Conservation (phyloP, 2,113 vertebrate species). For the Indri indri region DNA sequence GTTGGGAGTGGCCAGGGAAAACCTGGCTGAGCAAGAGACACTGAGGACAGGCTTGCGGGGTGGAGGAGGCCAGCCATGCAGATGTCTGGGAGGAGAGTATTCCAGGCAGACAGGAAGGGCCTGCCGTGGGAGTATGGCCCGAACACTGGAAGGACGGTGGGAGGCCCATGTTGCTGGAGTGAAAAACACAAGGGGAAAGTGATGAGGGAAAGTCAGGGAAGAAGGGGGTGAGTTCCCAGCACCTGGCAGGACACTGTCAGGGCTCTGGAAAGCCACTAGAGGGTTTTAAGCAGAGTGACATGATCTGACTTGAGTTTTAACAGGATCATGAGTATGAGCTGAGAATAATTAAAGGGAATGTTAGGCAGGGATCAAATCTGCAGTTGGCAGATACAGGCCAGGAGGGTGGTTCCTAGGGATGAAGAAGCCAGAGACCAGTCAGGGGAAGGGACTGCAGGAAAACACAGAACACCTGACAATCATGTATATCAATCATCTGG, state of each 20-base stretch:
- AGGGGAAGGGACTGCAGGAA: no score
- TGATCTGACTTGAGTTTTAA: background rate
- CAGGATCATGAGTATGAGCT: background rate
- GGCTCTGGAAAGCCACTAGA: background rate
- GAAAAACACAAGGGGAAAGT: background rate
- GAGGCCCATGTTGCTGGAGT: background rate
- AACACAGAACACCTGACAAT: no score
- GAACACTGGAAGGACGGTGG: fast-evolving
- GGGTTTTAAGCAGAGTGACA: background rate
- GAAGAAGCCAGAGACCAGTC: no score
- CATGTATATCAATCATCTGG: no score
- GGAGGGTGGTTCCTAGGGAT: no score
- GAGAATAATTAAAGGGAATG: background rate
- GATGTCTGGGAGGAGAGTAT: no score
- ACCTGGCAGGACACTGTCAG: background rate
- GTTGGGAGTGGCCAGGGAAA: background rate
- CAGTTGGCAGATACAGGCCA: no score
- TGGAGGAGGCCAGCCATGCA: fast-evolving
- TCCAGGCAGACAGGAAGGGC: background rate
- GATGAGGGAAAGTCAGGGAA: background rate
- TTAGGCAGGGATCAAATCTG: no score
- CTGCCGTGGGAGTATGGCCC: background rate
- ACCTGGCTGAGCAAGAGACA: background rate
- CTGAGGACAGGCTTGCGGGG: background rate
- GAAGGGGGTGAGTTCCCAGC: background rate